These are phyloP conservation scores for Amphibalanus amphitrite DNA, from an alignment of 1,140 invertebrate genomes.

Conservation along the genomic window DNA sequence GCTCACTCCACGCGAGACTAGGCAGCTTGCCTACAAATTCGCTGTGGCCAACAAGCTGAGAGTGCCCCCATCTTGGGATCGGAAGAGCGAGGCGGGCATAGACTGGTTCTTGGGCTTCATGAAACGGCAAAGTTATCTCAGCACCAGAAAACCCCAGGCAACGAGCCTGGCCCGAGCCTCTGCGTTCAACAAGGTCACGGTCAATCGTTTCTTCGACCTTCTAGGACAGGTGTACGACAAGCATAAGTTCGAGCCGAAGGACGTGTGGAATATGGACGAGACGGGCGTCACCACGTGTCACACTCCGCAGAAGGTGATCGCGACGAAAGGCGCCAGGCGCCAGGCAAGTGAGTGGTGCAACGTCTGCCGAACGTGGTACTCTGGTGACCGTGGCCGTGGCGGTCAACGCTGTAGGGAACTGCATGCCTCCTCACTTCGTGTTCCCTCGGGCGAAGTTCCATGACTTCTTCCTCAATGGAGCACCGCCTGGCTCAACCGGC, in stretches of 20 bases:
- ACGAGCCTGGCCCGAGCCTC: conserved; percentile 24
- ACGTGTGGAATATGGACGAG: conserved; percentile 33
- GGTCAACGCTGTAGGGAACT: conserved; percentile 20
- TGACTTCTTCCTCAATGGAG: conserved; percentile 20
- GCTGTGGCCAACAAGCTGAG: conserved; percentile 10
- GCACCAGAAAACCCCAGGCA: conserved; percentile 26
- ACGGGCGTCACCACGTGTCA: conserved; percentile 31
- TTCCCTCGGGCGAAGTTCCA: conserved; percentile 22
- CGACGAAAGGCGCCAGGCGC: conserved; percentile 24
- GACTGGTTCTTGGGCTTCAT: conserved; percentile 28
- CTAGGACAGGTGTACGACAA: conserved; percentile 15
- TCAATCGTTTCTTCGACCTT: conserved; percentile 22
- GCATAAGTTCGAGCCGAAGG: conserved; percentile 18
- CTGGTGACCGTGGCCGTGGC: conserved; percentile 18
- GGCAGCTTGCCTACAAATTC: conserved; percentile 15
- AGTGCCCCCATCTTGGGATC: conserved; percentile 21
- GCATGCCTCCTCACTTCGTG: conserved; percentile 22
- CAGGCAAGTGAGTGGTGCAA: conserved; percentile 28
- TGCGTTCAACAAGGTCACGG: conserved; percentile 28
- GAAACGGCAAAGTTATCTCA: conserved; percentile 24
- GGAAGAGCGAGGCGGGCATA: conserved; percentile 22
- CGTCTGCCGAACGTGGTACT: conserved; percentile 28
- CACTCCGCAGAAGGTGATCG: conserved; percentile 27
- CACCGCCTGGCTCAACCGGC: conserved; percentile 19
- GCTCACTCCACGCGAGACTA: too few species aligned